Conservation (phyloP, 1,140 invertebrate genomes). For the Neuroterus valhalla region DNA sequence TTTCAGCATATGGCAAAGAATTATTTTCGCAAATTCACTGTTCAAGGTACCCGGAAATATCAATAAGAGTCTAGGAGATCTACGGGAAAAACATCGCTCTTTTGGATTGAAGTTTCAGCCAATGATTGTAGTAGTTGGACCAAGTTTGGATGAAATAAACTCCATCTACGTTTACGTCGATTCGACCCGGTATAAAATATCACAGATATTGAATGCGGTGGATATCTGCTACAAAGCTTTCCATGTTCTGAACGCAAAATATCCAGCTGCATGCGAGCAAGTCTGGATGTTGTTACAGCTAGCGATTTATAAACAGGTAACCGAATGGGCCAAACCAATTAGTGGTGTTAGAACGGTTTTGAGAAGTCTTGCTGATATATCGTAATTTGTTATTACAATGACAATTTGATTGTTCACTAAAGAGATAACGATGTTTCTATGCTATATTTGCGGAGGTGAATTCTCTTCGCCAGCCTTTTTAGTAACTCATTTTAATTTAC, state of each 20-base stretch:
- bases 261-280: conserved; percentile 36
- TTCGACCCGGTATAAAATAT: background rate
- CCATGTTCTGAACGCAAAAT: conserved; percentile 34
- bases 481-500: no score
- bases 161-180: no score
- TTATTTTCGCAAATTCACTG: no score
- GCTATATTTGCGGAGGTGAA: no score
- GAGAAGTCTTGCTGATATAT: background rate
- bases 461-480: no score
- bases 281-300: conserved; percentile 41
- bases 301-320: conserved; percentile 36
- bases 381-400: no score
- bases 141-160: no score
- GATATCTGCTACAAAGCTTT: conserved; percentile 45
- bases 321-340: conserved; percentile 32
- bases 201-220: conserved; percentile 26
- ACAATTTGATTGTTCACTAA: no score
- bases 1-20: no score
- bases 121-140: no score
- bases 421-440: no score
- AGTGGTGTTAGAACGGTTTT: conserved; percentile 28
- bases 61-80: background rate
- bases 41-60: background rate
- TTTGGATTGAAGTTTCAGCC: background rate
- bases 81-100: background rate